phyloP scores from a whole-genome alignment of 2,888 invertebrate genomes.

The Willowsia nigromaculata region DNA sequence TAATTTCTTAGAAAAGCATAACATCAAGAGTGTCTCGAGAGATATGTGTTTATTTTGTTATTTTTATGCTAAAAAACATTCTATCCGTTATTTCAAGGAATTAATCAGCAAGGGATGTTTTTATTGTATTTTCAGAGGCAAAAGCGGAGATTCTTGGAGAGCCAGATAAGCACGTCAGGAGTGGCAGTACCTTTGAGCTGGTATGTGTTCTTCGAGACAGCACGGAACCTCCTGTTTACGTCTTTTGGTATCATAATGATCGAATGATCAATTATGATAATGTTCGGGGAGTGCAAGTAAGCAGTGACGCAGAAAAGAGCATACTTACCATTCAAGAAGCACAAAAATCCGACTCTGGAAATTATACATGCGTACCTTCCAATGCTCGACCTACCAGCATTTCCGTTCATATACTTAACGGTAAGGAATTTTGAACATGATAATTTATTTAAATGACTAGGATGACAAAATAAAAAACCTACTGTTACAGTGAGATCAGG shows the following conservation, averaged over 20 bases:
- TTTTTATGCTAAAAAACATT: not conserved
- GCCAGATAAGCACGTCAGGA: conserved; percentile 91
- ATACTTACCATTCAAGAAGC: conserved; percentile 82
- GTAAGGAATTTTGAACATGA: conserved; percentile 76
- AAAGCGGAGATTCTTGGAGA: conserved; percentile 92
- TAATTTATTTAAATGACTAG: conserved; percentile 1
- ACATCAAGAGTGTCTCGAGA: no score
- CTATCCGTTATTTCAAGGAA: not conserved
- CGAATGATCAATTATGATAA: conserved; percentile 92
- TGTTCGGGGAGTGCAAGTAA: conserved; percentile 82
- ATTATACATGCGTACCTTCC: conserved; percentile 80
- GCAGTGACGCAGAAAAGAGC: conserved; percentile 80
- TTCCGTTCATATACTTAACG: conserved; percentile 80
- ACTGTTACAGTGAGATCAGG: no score
- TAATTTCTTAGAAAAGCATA: no score
- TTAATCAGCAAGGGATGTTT: not conserved
- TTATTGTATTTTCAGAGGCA: conserved; percentile 85
- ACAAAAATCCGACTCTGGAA: conserved; percentile 84
- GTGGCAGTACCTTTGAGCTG: conserved; percentile 90
- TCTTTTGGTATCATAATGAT: conserved; percentile 92
- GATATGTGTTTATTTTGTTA: no score
- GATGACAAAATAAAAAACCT: conserved; percentile 40
- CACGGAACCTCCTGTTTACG: conserved; percentile 90
- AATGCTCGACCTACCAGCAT: conserved; percentile 80
- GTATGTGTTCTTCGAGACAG: conserved; percentile 91